Evolutionary conservation across 1,140 invertebrate species (phyloP).

Genomic region (Contarinia nasturtii): DNA sequence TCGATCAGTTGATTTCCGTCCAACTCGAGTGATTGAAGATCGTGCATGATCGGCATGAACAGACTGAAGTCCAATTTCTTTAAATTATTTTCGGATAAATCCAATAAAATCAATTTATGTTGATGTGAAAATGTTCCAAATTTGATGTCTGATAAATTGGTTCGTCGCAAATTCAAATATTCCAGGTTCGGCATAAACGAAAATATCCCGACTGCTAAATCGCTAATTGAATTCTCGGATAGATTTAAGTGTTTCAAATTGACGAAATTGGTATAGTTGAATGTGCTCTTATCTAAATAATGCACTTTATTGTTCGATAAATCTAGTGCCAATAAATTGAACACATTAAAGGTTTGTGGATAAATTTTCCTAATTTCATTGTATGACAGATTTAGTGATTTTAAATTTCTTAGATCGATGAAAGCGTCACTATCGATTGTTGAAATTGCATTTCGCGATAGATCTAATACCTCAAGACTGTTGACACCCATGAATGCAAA

Average conservation of each 20-base stretch:
- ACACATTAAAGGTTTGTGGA: not conserved
- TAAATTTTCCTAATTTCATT: not conserved
- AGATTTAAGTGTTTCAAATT: no score
- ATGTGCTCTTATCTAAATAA: not conserved
- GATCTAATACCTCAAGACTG: not conserved
- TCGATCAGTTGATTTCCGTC: not conserved
- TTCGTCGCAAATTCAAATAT: not conserved
- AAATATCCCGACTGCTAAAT: not conserved
- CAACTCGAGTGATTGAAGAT: not conserved
- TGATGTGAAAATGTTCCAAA: not conserved
- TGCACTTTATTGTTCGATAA: not conserved
- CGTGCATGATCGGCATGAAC: not conserved
- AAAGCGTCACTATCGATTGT: not conserved
- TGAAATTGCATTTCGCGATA: not conserved
- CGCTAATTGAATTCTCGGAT: not conserved
- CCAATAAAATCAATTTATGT: not conserved
- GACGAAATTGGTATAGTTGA: not conserved
- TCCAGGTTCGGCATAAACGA: not conserved
- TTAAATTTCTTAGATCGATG: not conserved
- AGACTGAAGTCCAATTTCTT: not conserved
- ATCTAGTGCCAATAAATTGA: not conserved
- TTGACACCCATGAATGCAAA: not conserved
- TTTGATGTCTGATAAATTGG: not conserved
- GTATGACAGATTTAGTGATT: not conserved
- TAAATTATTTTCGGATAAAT: not conserved